These are phyloP conservation scores for Caerostris darwini DNA, from an alignment of 1,140 invertebrate genomes.

Conservation along the genomic window DNA sequence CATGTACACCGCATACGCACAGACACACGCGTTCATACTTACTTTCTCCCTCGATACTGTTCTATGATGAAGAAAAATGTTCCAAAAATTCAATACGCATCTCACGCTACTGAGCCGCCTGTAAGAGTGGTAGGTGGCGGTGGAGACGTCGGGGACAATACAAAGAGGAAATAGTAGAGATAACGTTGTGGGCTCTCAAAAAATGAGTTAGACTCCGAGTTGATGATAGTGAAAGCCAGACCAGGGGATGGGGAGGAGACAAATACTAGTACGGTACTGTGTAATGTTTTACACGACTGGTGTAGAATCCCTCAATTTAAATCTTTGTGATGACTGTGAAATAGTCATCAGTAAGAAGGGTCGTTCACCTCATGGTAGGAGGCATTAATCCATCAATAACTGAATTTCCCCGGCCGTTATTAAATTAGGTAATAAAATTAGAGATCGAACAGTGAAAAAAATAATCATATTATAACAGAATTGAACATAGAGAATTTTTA, in stretches of 20 bases:
- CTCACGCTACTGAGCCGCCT: conserved; percentile 46
- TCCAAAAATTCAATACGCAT: conserved; percentile 76
- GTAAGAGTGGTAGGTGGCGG: not conserved
- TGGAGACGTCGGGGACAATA: not conserved
- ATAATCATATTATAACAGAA: not conserved
- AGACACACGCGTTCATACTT: conserved; percentile 37
- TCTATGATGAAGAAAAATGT: conserved; percentile 77
- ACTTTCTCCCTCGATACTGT: conserved; percentile 72
- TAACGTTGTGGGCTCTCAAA: conserved; percentile 7
- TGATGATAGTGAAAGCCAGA: conserved; percentile 1
- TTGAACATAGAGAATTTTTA: not conserved
- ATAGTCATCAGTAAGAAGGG: conserved; percentile 42
- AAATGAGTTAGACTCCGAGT: conserved; percentile 60
- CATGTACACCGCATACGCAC: not conserved
- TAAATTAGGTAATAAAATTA: conserved; percentile 12
- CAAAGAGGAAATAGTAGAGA: conserved; percentile 35
- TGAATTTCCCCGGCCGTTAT: conserved; percentile 30
- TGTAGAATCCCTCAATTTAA: conserved; percentile 13
- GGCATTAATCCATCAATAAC: conserved; percentile 67
- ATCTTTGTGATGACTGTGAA: not conserved
- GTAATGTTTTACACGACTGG: conserved; percentile 12
- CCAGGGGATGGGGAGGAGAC: not conserved
- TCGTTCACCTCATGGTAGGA: conserved; percentile 59
- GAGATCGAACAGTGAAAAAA: not conserved
- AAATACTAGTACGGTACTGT: conserved; percentile 29